Evolutionary conservation across 2,888 invertebrate species (phyloP), one percentile per base, ranked within the genome.

Genomic region (Liopterus haemorrhoidalis): DNA sequence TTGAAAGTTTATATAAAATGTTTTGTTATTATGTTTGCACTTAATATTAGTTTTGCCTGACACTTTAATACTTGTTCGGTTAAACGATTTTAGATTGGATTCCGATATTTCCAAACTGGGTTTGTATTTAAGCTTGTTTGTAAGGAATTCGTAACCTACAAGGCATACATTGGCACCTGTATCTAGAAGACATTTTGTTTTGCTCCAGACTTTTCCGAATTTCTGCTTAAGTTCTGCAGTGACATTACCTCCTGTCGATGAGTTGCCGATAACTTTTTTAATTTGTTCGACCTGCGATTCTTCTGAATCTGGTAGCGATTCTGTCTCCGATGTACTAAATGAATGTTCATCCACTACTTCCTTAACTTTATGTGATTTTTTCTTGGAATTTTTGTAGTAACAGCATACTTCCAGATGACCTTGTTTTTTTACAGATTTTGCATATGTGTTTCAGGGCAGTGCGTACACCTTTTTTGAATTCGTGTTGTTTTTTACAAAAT

Each of bases 31-130:
- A 35, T 35, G 14, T 19, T 20, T 19, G 20, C 35, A 35, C 5
- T 6, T n/a, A 19, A 35, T 19, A 21, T 20, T 6, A 8, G 21
- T 18, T 14, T 35, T 21, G 21, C 35, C 35, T 35, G 21, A 9
- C 14, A 37, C 21, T 21, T 37, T 18, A 24, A 37, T 37, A 24
- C 5, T 9, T 37, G 19, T 16, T 35, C 35, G 21, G 5, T 19
- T 19, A 12, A 37, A 37, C 24, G n/a, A 11, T 37, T 14, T 37
- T 15, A 24, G 15, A 4, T 11, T 11, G 24, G 9, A 14, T 14
- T 3, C 8, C 24, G 12, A 37, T n/a, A 2, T 21, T 4, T 14
- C 15, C 11, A 5, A 37, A 5, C 16, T 37, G 37, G 22, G 12
- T 21, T 22, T 21, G 15, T 5, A 12, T 24, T 15, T 22, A 11